Conservation (phyloP, 2,797 vertebrate genomes). For the Halcyon smyrnensis region DNA sequence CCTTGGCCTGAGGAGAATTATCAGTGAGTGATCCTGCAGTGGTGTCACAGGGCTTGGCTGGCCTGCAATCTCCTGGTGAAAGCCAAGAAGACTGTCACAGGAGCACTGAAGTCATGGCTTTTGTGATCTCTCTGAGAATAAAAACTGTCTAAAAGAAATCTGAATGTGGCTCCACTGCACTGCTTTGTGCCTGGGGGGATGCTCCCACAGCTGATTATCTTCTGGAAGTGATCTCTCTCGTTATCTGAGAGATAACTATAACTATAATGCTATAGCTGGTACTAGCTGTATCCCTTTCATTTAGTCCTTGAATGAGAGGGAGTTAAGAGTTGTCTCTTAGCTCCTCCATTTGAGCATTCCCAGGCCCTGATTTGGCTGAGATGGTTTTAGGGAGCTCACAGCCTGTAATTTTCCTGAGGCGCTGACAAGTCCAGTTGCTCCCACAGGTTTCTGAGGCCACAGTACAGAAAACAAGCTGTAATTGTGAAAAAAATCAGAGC, state of each 20-base stretch:
- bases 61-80: background rate
- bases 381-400: background rate
- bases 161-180: background rate
- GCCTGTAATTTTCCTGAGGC: background rate
- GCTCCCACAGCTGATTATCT: background rate
- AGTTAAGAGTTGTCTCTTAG: background rate
- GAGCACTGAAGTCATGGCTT: background rate
- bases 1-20: background rate
- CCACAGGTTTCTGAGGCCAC: background rate
- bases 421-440: background rate
- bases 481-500: background rate
- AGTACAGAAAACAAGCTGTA: background rate
- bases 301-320: background rate
- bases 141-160: background rate
- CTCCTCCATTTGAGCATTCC: background rate
- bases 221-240: background rate
- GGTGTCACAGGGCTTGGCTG: background rate
- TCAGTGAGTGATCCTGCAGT: background rate
- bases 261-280: background rate
- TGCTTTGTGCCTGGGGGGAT: accelerated
- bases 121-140: background rate
- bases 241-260: background rate
- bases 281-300: background rate
- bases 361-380: background rate
- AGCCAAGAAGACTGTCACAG: background rate